Percentiles rank a stretch among this genome's conserved stretches.
Evolutionary conservation across 1,140 invertebrate species (phyloP).

Genomic region (Cepaea nemoralis): DNA sequence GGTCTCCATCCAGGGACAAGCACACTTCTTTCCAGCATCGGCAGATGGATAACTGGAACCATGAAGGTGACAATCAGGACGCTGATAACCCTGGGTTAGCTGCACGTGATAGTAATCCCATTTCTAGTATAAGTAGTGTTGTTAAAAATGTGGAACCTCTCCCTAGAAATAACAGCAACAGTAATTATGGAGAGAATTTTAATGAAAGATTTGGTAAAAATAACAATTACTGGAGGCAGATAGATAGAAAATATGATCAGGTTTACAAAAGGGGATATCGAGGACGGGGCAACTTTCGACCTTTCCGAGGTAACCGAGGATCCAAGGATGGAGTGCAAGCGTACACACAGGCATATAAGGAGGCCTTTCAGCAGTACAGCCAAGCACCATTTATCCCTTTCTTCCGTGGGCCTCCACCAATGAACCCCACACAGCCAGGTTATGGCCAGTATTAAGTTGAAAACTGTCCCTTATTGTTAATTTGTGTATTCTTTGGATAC

Average conservation of each 20-base stretch:
- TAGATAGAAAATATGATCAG: slow-evolving; percentile 6
- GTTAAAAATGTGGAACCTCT: slow-evolving; percentile 7
- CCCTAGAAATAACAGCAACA: slow-evolving; percentile 22
- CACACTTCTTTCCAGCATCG: slow-evolving; percentile 15
- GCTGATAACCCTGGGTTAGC: slow-evolving; percentile 18
- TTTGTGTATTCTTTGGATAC: background rate
- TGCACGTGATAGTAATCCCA: background rate
- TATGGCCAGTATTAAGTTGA: slow-evolving; percentile 27
- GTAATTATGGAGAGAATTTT: slow-evolving; percentile 4
- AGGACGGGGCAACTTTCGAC: background rate
- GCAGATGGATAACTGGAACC: slow-evolving; percentile 28
- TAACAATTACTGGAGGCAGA: slow-evolving; percentile 10
- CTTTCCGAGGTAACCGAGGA: background rate
- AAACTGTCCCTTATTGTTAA: background rate
- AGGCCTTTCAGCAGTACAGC: slow-evolving; percentile 32
- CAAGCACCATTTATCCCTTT: slow-evolving; percentile 22
- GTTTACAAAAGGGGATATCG: background rate
- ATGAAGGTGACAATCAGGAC: slow-evolving; percentile 8
- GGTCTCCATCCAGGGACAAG: slow-evolving; percentile 35
- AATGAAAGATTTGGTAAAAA: background rate
- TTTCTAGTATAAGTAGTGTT: slow-evolving; percentile 18
- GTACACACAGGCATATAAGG: slow-evolving; percentile 30
- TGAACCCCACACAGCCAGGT: slow-evolving; percentile 5
- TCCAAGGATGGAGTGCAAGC: slow-evolving; percentile 30
- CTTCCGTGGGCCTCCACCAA: background rate